These are phyloP conservation scores for Anticlea derivata DNA, from an alignment of 2,888 invertebrate species.

Conservation along the genomic window DNA sequence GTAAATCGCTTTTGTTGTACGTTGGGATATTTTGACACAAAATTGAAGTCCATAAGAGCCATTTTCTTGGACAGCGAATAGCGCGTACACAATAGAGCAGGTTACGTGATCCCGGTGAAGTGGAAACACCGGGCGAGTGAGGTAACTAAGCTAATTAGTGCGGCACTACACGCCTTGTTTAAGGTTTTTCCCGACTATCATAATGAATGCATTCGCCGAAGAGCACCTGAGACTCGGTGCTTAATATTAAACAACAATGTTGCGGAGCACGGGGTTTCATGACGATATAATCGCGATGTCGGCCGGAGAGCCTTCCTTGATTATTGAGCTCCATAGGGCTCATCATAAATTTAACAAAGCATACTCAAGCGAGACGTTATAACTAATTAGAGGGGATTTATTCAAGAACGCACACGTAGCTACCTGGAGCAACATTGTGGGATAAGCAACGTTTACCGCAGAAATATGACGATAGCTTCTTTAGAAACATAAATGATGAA, in stretches of 20 bases:
- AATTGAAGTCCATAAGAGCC: slow-evolving; percentile 8
- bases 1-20: slow-evolving; percentile 28
- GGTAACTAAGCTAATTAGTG: slow-evolving; percentile 58
- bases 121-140: slow-evolving; percentile 30
- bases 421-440: slow-evolving; percentile 1
- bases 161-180: slow-evolving; percentile 50
- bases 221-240: slow-evolving; percentile 62
- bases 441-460: background rate
- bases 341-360: slow-evolving; percentile 23
- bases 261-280: slow-evolving; percentile 27
- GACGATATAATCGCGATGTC: slow-evolving; percentile 30
- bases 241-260: slow-evolving; percentile 65
- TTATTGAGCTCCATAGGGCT: slow-evolving; percentile 22
- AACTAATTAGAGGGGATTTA: slow-evolving; percentile 20
- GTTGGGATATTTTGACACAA: slow-evolving; percentile 19
- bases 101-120: slow-evolving; percentile 15
- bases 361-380: slow-evolving; percentile 20
- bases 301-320: slow-evolving; percentile 17
- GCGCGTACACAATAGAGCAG: slow-evolving; percentile 17
- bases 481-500: background rate
- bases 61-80: slow-evolving; percentile 17
- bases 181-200: slow-evolving; percentile 59
- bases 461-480: background rate
- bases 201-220: slow-evolving; percentile 70
- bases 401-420: background rate